Evolutionary conservation across 2,797 vertebrate genomes (phyloP).

Genomic region (Galago senegalensis): DNA sequence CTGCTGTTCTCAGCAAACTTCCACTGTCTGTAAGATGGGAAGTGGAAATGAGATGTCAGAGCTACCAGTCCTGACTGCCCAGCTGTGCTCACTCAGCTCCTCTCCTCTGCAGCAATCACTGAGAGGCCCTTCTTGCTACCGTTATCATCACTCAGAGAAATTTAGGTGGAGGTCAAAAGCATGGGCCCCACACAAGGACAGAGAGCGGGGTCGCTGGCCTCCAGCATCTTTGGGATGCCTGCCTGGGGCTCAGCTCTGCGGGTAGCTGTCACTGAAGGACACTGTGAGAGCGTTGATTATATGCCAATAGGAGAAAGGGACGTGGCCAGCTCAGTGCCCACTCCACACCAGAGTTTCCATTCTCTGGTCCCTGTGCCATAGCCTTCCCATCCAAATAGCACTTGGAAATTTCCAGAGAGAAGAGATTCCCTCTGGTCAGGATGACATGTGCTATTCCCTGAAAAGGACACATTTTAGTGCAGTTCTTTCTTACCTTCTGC

Average conservation of each 20-base stretch:
- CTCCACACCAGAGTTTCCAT: no score
- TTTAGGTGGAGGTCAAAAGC: not conserved
- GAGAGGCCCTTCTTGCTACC: not conserved
- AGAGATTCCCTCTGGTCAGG: not conserved
- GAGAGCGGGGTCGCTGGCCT: not conserved
- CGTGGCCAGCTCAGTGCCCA: not conserved
- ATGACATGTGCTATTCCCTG: not conserved
- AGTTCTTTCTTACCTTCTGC: not conserved
- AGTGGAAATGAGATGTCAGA: not conserved
- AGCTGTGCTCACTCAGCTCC: not conserved
- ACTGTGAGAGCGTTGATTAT: not conserved
- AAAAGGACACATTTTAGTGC: not conserved
- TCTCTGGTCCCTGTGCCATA: not conserved
- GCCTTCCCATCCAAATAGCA: not conserved
- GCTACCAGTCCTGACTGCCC: not conserved
- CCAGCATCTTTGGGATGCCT: not conserved
- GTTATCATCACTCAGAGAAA: not conserved
- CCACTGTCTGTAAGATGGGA: not conserved
- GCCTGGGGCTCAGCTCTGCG: not conserved
- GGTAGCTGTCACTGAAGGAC: not conserved
- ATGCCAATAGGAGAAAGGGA: not conserved
- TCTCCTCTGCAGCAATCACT: not conserved
- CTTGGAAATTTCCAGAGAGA: not conserved
- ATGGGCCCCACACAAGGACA: rapidly evolving
- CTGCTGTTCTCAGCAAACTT: not conserved